Conservation (phyloP, 2,113 vertebrate genomes). For the Miniopterus natalensis region DNA sequence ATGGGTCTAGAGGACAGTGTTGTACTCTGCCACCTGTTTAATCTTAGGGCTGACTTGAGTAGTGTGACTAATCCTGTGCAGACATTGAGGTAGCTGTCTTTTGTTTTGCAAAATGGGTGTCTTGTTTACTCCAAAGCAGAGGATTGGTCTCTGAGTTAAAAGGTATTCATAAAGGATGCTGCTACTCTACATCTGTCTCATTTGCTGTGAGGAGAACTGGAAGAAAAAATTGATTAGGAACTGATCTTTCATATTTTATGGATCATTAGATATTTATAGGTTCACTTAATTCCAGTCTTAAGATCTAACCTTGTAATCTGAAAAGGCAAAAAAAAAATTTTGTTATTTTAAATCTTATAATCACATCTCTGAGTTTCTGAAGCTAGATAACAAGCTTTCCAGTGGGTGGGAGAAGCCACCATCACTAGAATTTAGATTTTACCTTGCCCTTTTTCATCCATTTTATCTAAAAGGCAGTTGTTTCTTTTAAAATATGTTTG, state of each 20-base stretch:
- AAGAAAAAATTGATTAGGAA: conserved; percentile 1
- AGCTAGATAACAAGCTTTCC: neutral
- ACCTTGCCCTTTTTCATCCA: neutral
- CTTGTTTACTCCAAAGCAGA: neutral
- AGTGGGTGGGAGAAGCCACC: neutral
- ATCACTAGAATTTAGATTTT: neutral
- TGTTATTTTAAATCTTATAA: neutral
- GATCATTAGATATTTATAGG: conserved; percentile 15
- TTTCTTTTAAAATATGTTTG: conserved; percentile 22
- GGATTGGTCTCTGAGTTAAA: neutral
- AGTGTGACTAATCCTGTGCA: neutral
- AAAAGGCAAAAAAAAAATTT: neutral
- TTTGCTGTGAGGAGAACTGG: neutral
- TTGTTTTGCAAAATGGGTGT: neutral
- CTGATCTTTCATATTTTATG: neutral
- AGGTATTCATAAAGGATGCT: neutral
- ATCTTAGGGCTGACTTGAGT: neutral
- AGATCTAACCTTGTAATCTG: neutral
- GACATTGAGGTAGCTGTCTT: neutral
- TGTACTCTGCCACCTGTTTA: neutral
- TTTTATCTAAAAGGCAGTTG: neutral
- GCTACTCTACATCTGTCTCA: neutral
- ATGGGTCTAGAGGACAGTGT: neutral
- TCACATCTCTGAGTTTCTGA: neutral
- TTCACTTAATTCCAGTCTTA: neutral